Evolutionary conservation across 1,140 invertebrate species (phyloP), one percentile per base, ranked within the genome.

Genomic region (Drosophila pruinosa): DNA sequence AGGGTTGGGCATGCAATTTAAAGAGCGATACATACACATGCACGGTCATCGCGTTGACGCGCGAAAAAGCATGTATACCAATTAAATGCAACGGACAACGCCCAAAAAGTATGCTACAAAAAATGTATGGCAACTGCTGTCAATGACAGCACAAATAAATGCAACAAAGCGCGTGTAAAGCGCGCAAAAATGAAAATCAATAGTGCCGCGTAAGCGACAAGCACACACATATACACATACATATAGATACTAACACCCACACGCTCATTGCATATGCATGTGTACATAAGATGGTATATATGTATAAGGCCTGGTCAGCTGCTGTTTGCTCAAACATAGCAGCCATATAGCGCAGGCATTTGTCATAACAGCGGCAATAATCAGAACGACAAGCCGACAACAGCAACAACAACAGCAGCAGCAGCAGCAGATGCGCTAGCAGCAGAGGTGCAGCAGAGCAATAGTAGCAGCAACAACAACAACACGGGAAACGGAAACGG

Each of bases 71-170:
- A 53, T 81, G 77, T 85, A 81, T 68, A 77, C 77, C 81, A 86
- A 85, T 85, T 85, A 86, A 85, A 86, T 85, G 81, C 77, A 41
- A 69, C 64, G 81, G 81, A 85, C 81, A 85, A 85, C 81, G 81
- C 81, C 81, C 81, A 86, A 81, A 85, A 86, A 85, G 69, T 62
- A 72, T 69, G 63, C 59, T 62, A 31, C 28, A 31, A 31, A 48
- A 39, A 57, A 47, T 56, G 41, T 77, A 67, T 78, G 79, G 71
- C 76, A 63, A 47, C 63, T 86, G 81, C 77, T 85, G 81, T 85
- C 81, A 85, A 85, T 85, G 81, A 86, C 81, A 85, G 81, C 68
- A 64, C 73, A 80, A 85, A 86, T 86, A 86, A 85, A 86, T 86
- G 69, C 81, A 86, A 85, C 80, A 85, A 86, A 76, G 81, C 75